Percentiles rank a stretch among this genome's conserved stretches.
phyloP scores from a whole-genome alignment of 1,140 invertebrate genomes.

The Calliopsis andreniformis region DNA sequence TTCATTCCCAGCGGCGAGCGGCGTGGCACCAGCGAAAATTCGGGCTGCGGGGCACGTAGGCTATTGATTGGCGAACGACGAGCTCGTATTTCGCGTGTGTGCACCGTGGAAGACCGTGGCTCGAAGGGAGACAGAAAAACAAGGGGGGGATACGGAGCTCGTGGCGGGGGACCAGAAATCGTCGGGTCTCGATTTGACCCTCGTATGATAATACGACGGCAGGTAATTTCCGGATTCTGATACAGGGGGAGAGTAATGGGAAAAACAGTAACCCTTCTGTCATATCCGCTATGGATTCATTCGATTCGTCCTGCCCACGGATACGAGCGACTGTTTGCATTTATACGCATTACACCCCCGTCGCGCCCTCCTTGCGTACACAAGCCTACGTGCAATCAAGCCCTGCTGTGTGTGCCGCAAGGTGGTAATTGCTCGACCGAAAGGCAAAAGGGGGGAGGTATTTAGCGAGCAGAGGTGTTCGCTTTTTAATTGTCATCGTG shows the following conservation, averaged over 20 bases:
- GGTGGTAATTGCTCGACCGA: constrained; percentile 38
- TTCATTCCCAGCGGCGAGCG: constrained; percentile 42
- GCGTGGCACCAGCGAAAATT: constrained; percentile 47
- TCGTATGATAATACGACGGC: constrained; percentile 67
- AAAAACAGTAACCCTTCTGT: constrained; percentile 68
- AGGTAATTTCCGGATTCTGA: constrained; percentile 68
- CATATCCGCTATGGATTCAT: constrained; percentile 67
- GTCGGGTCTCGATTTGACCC: constrained; percentile 65
- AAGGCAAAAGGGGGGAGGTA: not conserved
- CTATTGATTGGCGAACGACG: constrained; percentile 62
- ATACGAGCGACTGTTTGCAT: constrained; percentile 11
- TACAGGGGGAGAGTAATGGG: constrained; percentile 64
- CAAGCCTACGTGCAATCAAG: constrained; percentile 17
- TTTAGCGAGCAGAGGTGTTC: not conserved
- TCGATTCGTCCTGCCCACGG: constrained; percentile 40
- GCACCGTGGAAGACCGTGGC: not conserved
- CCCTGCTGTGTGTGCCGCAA: not conserved
- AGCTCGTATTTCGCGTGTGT: constrained; percentile 56
- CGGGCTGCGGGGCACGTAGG: constrained; percentile 56
- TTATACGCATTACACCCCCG: constrained; percentile 38
- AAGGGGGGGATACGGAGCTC: not conserved
- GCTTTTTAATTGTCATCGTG: not conserved
- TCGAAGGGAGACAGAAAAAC: constrained; percentile 20
- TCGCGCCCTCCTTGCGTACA: constrained; percentile 35
- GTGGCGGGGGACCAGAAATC: not conserved